These are phyloP conservation scores for Camelus bactrianus DNA, from an alignment of 2,113 vertebrate species.

Conservation along the genomic window DNA sequence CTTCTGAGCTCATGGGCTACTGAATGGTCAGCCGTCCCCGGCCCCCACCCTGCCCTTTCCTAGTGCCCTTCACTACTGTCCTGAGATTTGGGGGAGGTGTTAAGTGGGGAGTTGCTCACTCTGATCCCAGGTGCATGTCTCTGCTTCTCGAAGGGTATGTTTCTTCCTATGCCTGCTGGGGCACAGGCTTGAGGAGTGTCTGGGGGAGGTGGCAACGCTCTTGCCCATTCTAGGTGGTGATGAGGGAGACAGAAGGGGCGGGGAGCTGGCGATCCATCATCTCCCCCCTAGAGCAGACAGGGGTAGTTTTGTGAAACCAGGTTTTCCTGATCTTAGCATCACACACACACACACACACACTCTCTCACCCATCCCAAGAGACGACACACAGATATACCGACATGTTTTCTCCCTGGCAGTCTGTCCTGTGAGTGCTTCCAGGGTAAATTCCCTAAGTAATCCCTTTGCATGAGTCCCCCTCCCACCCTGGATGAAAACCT, in stretches of 20 bases:
- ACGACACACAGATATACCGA: neutral
- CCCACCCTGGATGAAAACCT: neutral
- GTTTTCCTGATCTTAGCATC: neutral
- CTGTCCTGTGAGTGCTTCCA: neutral
- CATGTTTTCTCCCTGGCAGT: neutral
- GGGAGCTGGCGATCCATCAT: constrained; percentile 73
- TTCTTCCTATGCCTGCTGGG: neutral
- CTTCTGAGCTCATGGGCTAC: neutral
- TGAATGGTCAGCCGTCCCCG: neutral
- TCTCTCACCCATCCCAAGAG: neutral
- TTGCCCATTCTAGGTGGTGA: constrained; percentile 11
- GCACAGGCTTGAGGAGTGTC: neutral
- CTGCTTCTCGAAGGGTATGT: neutral
- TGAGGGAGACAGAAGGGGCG: constrained; percentile 67
- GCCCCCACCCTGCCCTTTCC: neutral
- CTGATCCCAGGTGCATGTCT: neutral
- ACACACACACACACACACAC: neutral
- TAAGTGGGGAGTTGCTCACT: neutral
- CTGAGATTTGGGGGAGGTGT: neutral
- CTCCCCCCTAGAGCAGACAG: constrained; percentile 1
- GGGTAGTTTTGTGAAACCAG: constrained; percentile 48
- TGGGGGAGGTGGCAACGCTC: neutral
- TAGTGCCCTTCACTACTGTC: neutral
- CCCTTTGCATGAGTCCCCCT: neutral
- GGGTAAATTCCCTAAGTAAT: neutral